Conservation (phyloP, 2,888 invertebrate species). For the Ochropleura leucogaster region DNA sequence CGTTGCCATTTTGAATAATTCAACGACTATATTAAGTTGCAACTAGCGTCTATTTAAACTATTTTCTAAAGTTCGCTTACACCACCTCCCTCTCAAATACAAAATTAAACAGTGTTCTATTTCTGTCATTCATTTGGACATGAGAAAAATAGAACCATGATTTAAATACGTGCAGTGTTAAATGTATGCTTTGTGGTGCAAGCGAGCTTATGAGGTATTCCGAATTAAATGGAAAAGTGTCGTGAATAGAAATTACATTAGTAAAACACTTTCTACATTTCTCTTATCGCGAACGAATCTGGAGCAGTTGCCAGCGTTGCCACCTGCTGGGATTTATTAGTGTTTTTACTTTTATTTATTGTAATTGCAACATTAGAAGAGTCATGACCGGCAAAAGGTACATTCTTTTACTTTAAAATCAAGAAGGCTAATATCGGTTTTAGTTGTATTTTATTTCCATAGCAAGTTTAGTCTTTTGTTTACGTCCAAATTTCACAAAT, state of each 20-base stretch:
- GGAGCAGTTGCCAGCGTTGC: slow-evolving; percentile 11
- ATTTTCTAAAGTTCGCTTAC: not conserved
- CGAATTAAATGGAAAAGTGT: slow-evolving; percentile 41
- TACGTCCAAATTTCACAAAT: not conserved
- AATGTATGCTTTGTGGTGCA: not conserved
- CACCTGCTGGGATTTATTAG: slow-evolving; percentile 23
- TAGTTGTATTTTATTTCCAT: not conserved
- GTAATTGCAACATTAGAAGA: not conserved
- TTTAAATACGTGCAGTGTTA: not conserved
- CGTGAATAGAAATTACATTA: slow-evolving; percentile 49
- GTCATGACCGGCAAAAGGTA: not conserved
- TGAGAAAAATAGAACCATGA: not conserved
- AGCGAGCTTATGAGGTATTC: slow-evolving; percentile 2
- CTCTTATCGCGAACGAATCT: slow-evolving; percentile 35
- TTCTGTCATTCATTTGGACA: not conserved
- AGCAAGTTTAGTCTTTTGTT: not conserved
- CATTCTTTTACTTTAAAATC: not conserved
- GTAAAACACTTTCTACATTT: slow-evolving; percentile 48
- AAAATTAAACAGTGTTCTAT: not conserved
- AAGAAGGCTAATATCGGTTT: not conserved
- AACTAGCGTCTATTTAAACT: too few relatives aligned
- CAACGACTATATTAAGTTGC: not conserved
- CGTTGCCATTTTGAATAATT: not conserved
- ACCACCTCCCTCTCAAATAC: not conserved
- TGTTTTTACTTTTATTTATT: slow-evolving; percentile 24